phyloP scores from a whole-genome alignment of 2,113 vertebrate genomes.

The Chlamydotis undulata region DNA sequence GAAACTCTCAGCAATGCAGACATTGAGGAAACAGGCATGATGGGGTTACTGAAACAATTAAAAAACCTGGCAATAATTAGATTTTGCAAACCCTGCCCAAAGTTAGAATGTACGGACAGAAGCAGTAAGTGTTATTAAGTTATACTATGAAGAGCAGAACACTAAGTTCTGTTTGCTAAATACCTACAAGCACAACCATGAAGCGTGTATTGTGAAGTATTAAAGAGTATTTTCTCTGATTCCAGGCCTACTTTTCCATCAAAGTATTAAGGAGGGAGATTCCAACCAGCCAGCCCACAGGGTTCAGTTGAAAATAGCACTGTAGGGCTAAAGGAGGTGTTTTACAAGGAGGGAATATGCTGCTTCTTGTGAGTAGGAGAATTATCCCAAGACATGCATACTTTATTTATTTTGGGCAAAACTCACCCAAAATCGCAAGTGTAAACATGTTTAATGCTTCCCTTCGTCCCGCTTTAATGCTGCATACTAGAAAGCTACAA shows the following conservation, averaged over 20 bases:
- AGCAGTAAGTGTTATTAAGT: background rate
- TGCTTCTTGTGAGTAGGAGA: background rate
- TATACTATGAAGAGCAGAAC: background rate
- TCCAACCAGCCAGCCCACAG: background rate
- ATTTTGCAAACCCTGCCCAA: background rate
- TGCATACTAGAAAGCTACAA: background rate
- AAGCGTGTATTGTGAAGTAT: background rate
- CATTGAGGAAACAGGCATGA: background rate
- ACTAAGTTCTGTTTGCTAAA: background rate
- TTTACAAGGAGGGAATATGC: background rate
- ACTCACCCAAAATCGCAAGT: background rate
- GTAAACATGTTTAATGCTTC: background rate
- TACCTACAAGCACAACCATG: background rate
- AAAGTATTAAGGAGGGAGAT: background rate
- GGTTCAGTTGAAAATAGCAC: background rate
- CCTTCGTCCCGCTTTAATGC: background rate
- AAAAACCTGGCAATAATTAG: background rate
- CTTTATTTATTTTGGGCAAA: background rate
- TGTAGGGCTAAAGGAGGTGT: background rate
- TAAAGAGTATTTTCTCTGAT: background rate
- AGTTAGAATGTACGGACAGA: background rate
- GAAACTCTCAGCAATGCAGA: background rate
- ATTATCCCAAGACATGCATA: background rate
- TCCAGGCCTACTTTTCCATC: background rate
- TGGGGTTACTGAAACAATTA: background rate